phyloP scores from a whole-genome alignment of 2,113 vertebrate species.

The Seriola dumerili region DNA sequence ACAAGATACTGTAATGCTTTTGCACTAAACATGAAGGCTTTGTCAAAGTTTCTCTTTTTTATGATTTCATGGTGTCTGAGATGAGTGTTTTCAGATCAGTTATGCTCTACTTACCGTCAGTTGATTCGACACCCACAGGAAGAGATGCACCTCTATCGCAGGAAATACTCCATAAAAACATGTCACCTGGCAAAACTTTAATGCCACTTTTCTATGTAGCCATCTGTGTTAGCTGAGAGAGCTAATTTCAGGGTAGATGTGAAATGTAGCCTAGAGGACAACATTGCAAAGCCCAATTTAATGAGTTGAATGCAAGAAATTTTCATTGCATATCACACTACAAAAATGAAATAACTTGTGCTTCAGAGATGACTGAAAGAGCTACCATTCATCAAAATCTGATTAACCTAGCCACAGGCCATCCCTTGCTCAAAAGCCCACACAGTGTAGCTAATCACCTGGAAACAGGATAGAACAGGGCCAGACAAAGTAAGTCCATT shows the following conservation, averaged over 20 bases:
- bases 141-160: conserved; percentile 7
- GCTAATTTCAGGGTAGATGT: neutral
- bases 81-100: conserved; percentile 53
- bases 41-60: conserved; percentile 9
- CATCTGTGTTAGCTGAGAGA: conserved; percentile 15
- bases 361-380: conserved; percentile 3
- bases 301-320: neutral
- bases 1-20: conserved; percentile 28
- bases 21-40: conserved; percentile 38
- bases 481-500: conserved; percentile 51
- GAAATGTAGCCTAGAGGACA: neutral
- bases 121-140: conserved; percentile 26
- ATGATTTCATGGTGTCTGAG: conserved; percentile 42
- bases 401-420: neutral
- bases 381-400: neutral
- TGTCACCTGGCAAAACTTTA: conserved; percentile 36
- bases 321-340: neutral
- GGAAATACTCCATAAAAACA: conserved; percentile 35
- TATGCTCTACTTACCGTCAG: conserved; percentile 54
- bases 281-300: neutral
- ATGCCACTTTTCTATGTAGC: conserved; percentile 16
- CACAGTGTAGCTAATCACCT: conserved; percentile 32
- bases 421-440: conserved; percentile 21
- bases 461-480: conserved; percentile 23
- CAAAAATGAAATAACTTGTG: neutral